Evolutionary conservation across 2,797 vertebrate species (phyloP).

Genomic region (Tapera naevia): DNA sequence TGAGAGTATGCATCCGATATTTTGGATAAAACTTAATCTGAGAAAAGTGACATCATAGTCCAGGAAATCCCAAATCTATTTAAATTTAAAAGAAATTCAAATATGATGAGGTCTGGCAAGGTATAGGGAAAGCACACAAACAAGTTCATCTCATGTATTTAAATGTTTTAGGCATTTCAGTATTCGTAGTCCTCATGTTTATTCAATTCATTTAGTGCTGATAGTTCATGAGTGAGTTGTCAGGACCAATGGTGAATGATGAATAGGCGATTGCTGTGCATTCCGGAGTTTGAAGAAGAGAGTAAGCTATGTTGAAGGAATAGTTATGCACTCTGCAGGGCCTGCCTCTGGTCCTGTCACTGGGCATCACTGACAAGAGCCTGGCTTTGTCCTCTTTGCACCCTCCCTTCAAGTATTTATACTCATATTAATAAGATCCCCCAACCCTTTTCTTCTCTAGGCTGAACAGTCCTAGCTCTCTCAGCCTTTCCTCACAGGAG

Average conservation of each 20-base stretch:
- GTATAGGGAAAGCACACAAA: neutral
- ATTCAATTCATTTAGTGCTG: neutral
- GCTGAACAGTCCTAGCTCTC: neutral
- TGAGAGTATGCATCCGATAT: neutral
- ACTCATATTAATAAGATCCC: too few relatives aligned
- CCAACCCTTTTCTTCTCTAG: neutral
- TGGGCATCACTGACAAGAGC: neutral
- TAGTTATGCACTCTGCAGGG: neutral
- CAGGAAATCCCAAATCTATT: neutral
- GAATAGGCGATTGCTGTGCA: neutral
- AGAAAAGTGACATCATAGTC: neutral
- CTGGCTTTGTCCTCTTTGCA: neutral
- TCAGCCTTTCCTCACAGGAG: neutral
- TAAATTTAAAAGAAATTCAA: neutral
- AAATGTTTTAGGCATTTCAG: neutral
- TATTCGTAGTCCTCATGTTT: neutral
- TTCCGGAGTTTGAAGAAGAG: neutral
- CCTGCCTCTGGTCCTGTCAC: neutral
- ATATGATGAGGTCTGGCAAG: neutral
- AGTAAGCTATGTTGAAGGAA: neutral
- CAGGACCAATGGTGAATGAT: neutral
- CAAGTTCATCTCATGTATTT: neutral
- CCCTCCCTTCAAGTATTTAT: neutral
- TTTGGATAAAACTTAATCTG: neutral
- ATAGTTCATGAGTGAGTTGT: neutral